These are phyloP conservation scores for Psix sp. DNA, from an alignment of 1,140 invertebrate genomes.

Conservation along the genomic window DNA sequence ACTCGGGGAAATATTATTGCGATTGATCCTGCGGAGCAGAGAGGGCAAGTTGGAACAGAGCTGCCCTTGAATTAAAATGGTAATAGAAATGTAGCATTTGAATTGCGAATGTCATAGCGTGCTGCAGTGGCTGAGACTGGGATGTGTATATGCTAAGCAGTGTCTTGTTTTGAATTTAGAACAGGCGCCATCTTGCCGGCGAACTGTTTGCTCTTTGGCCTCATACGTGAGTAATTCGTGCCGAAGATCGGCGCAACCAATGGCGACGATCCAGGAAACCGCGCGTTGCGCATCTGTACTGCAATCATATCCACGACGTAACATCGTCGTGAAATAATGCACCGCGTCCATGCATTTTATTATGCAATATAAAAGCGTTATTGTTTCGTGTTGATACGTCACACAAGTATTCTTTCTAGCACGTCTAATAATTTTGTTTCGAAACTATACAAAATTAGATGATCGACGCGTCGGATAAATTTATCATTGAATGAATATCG, in stretches of 20 bases:
- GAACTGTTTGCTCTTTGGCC: constrained; percentile 73
- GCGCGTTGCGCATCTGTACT: constrained; percentile 55
- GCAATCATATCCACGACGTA: constrained; percentile 52
- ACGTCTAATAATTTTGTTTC: too few relatives aligned
- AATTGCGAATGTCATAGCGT: constrained; percentile 77
- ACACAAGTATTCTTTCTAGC: constrained; percentile 17
- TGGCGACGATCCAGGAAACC: constrained; percentile 67
- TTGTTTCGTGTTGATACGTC: constrained; percentile 23
- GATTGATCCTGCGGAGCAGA: constrained; percentile 37
- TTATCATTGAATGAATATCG: too few relatives aligned
- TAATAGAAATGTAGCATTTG: constrained; percentile 77
- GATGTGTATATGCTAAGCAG: constrained; percentile 76
- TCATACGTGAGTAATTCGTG: constrained; percentile 68
- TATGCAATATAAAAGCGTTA: constrained; percentile 26
- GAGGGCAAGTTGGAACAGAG: constrained; percentile 43
- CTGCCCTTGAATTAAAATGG: constrained; percentile 69
- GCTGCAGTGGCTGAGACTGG: constrained; percentile 63
- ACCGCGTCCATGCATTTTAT: constrained; percentile 34
- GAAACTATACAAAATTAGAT: too few relatives aligned
- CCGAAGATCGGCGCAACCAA: constrained; percentile 66
- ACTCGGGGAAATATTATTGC: constrained; percentile 50
- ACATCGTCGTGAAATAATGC: constrained; percentile 50
- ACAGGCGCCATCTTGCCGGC: constrained; percentile 75
- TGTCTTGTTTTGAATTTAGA: constrained; percentile 76
- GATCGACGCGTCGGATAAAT: too few relatives aligned